phyloP scores from a whole-genome alignment of 2,888 invertebrate species.

The Xylota segnis region DNA sequence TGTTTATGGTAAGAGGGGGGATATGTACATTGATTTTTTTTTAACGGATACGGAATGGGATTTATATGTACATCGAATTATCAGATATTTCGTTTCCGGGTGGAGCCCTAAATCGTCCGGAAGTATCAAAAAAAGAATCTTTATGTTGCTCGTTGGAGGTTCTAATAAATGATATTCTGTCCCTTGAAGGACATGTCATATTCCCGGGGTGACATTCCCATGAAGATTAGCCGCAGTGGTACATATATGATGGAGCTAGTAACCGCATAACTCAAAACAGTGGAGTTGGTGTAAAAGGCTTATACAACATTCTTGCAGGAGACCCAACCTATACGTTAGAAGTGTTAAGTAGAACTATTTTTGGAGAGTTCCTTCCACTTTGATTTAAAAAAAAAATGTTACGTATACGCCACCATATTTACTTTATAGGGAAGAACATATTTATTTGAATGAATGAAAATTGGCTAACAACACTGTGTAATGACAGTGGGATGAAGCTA shows the following conservation, averaged over 20 bases:
- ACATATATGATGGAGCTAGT: background rate
- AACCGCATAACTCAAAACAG: background rate
- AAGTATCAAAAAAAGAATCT: background rate
- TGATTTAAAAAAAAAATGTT: background rate
- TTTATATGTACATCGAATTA: background rate
- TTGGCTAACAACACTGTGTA: too few relatives aligned
- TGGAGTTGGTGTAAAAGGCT: background rate
- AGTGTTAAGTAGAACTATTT: background rate
- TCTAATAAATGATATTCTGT: background rate
- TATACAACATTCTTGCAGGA: background rate
- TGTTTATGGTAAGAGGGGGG: background rate
- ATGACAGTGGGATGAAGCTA: too few relatives aligned
- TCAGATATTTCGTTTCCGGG: background rate
- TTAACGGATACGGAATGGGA: background rate
- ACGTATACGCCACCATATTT: conserved; percentile 17
- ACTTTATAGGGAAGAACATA: background rate
- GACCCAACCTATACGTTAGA: background rate
- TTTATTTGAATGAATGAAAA: background rate
- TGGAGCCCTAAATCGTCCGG: background rate
- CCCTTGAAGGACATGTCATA: background rate
- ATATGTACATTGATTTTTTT: background rate
- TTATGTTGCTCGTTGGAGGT: background rate
- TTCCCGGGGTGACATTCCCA: background rate
- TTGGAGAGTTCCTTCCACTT: background rate
- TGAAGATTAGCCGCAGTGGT: background rate